These are phyloP conservation scores for Leptonema lineaticorne DNA, from an alignment of 1,140 invertebrate species.

Conservation along the genomic window DNA sequence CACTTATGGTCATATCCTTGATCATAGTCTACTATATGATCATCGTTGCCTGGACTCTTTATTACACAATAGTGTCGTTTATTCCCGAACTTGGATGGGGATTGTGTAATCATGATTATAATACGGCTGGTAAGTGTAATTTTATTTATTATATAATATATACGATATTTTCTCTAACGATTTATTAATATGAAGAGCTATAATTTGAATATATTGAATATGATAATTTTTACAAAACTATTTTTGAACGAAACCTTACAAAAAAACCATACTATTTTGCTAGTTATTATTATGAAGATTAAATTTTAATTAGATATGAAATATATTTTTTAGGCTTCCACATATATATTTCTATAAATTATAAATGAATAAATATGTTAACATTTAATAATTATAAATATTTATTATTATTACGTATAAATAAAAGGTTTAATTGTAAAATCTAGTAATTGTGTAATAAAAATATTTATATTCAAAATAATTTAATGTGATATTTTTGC, in stretches of 20 bases:
- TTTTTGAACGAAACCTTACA: background rate
- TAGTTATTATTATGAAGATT: too few species aligned
- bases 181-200: background rate
- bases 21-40: conserved; percentile 84
- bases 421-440: too few species aligned
- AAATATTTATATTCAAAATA: too few species aligned
- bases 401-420: too few species aligned
- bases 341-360: too few species aligned
- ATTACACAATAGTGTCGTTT: conserved; percentile 75
- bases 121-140: conserved; percentile 59
- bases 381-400: too few species aligned
- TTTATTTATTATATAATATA: background rate
- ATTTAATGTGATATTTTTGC: too few species aligned
- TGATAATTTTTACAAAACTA: background rate
- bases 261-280: background rate
- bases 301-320: too few species aligned
- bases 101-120: conserved; percentile 69
- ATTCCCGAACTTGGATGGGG: conserved; percentile 69
- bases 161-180: background rate
- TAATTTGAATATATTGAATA: background rate
- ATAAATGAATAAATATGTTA: too few species aligned
- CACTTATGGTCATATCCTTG: conserved; percentile 73
- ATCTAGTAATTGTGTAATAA: too few species aligned
- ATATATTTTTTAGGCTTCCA: too few species aligned
- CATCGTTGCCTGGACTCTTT: conserved; percentile 76